These are phyloP conservation scores for Rhodeus uyekii DNA, from an alignment of 2,797 vertebrate genomes.

Conservation along the genomic window DNA sequence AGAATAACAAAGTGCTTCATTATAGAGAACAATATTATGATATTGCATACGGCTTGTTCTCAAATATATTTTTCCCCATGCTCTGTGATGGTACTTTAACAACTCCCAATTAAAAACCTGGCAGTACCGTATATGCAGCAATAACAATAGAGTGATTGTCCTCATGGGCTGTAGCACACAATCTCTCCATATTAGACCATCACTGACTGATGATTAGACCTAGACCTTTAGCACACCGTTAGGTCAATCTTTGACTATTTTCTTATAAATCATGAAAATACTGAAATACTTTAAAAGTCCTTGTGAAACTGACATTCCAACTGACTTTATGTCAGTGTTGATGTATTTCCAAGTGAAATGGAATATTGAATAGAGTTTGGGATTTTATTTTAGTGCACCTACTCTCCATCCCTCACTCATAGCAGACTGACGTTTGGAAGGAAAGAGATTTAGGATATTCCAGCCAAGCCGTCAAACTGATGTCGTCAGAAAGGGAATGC, in stretches of 20 bases:
- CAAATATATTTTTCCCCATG: background rate
- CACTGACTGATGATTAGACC: background rate
- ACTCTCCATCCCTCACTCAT: too few species aligned
- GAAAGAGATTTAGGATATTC: too few species aligned
- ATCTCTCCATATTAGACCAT: background rate
- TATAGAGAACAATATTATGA: background rate
- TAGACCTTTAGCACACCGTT: background rate
- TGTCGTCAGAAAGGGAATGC: too few species aligned
- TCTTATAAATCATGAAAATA: background rate
- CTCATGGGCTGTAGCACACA: background rate
- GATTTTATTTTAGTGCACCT: too few species aligned
- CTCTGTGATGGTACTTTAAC: background rate
- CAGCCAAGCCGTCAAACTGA: too few species aligned
- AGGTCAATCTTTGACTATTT: background rate
- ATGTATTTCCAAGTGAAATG: too few species aligned
- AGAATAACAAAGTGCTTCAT: background rate
- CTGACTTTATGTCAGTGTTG: too few species aligned
- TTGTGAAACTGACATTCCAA: too few species aligned
- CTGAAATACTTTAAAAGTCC: background rate
- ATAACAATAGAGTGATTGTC: background rate
- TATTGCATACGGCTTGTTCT: background rate
- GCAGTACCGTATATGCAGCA: background rate
- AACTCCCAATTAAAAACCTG: background rate
- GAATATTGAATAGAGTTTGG: too few species aligned
- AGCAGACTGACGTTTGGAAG: too few species aligned